These are phyloP conservation scores for Alviniconcha marisindica DNA, from an alignment of 1,140 invertebrate species.

Conservation along the genomic window DNA sequence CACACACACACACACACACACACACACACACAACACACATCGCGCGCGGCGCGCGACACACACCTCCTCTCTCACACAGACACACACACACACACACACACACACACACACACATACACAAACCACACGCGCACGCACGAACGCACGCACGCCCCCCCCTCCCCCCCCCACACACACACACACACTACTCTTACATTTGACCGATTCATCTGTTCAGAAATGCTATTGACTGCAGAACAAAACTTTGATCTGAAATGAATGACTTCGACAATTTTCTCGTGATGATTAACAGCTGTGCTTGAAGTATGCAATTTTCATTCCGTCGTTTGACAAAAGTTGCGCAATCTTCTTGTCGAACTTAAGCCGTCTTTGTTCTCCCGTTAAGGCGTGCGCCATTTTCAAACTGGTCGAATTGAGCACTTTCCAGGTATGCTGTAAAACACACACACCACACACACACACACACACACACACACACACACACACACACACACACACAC, in stretches of 20 bases:
- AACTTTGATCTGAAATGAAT: background rate
- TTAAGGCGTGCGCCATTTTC: background rate
- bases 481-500: too few species aligned
- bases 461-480: too few species aligned
- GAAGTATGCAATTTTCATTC: background rate
- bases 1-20: conserved; percentile 3
- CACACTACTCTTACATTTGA: too few species aligned
- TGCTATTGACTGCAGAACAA: background rate
- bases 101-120: background rate
- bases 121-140: too few species aligned
- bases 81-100: conserved; percentile 3
- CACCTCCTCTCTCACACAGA: background rate
- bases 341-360: background rate
- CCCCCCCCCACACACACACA: too few species aligned
- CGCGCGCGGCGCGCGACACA: background rate
- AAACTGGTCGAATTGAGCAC: background rate
- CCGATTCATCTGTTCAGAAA: too few species aligned
- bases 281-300: background rate
- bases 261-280: background rate
- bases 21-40: too few species aligned
- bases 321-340: background rate
- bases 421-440: too few species aligned
- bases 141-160: too few species aligned
- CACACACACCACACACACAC: too few species aligned
- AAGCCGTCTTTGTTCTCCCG: background rate